Percentiles rank a stretch among this genome's conserved stretches.
Evolutionary conservation across 2,888 invertebrate species (phyloP).

Genomic region (Pandemis corylana): DNA sequence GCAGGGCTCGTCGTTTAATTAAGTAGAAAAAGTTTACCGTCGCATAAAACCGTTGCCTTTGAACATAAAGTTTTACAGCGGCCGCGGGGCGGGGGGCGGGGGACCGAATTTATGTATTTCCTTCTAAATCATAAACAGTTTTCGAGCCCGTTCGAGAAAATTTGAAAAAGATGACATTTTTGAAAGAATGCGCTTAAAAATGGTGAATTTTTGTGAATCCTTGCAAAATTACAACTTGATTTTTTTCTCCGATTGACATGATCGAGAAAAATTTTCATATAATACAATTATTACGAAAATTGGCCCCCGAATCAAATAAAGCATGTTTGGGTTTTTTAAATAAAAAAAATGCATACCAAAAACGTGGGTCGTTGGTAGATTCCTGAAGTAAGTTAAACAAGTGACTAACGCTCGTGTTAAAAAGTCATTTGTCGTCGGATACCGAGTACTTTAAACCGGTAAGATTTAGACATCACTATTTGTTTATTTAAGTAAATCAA

Average conservation of each 20-base stretch:
- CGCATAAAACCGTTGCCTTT: constrained; percentile 5
- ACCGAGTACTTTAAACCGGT: neutral
- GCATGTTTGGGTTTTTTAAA: too few species aligned
- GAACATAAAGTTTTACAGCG: constrained; percentile 10
- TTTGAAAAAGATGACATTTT: too few species aligned
- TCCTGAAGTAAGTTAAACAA: neutral
- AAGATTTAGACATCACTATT: neutral
- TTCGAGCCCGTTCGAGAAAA: too few species aligned
- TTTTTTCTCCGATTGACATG: too few species aligned
- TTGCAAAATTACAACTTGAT: too few species aligned
- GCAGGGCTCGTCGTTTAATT: constrained; percentile 17
- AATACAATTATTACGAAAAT: too few species aligned
- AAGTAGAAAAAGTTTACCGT: constrained; percentile 23
- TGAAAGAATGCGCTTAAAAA: too few species aligned
- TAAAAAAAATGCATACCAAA: too few species aligned
- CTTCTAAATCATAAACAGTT: neutral
- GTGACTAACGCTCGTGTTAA: neutral
- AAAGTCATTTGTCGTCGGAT: neutral
- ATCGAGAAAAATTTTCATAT: too few species aligned
- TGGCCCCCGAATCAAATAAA: too few species aligned
- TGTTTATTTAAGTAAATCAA: neutral
- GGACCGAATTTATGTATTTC: neutral
- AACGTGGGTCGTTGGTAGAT: too few species aligned
- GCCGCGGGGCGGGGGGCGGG: neutral
- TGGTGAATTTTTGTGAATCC: too few species aligned